Evolutionary conservation across 2,113 vertebrate species (phyloP), one percentile per base, ranked within the genome.

Genomic region (Dicerorhinus sumatrensis): DNA sequence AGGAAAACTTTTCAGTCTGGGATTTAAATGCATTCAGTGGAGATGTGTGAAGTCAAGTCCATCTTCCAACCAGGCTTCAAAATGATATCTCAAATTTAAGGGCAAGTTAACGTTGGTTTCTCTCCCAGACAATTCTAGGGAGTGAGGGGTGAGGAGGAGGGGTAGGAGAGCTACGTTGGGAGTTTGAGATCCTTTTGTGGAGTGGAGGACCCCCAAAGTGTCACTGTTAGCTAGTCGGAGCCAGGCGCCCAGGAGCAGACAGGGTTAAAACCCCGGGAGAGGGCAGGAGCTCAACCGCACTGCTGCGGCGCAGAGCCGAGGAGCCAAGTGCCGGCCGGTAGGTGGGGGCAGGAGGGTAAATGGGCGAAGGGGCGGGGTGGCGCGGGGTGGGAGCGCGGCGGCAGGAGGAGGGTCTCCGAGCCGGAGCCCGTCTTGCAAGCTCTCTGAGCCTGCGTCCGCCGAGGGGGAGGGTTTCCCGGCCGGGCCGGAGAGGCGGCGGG

Each of bases 391-490:
- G 46, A 48, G 70, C 46, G 51, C 25, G 33, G 67, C 20, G 72
- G 67, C 84, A 1, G 60, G 96, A 88, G 75, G 94, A 95, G 92
- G 97, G 96, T 80, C 92, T n/a, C 16, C 12, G 62, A 51, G 82
- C 56, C 56, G 1, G 1, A 36, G 81, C 89, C 23, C 25, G 13
- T 12, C 27, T 48, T 20, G 88, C 94, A 8, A 33, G 89, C 88
- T 20, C 63, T 80, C 87, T 42, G 95, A 76, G 95, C 82, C 70
- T 91, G 96, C 81, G 98, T 93, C 94, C 93, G 16, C 76, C 20
- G 48, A 81, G 95, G 82, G 91, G 97, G 97, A 93, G 98, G 97
- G 96, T 27, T 83, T 91, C 80, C 92, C 33, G 48, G 98, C 93
- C 29, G 9, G 96, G 97, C 79, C 94, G 1, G 92, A 83, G 83